Conservation (phyloP, 2,113 vertebrate genomes). For the Petaurus breviceps region DNA sequence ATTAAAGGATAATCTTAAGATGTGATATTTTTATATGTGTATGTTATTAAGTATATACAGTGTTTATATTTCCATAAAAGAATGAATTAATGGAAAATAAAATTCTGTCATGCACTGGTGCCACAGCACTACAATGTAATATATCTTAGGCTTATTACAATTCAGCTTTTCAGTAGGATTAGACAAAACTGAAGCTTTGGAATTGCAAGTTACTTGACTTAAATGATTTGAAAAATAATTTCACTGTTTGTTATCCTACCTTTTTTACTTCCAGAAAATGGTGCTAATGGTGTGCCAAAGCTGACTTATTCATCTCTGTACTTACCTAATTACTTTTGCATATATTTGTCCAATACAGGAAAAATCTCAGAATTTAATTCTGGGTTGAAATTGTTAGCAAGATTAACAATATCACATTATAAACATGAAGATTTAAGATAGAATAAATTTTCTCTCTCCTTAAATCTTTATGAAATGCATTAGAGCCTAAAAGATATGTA, state of each 20-base stretch:
- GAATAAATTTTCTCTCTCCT: not conserved
- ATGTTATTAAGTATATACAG: conserved; percentile 77
- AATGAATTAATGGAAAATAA: conserved; percentile 78
- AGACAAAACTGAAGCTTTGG: conserved; percentile 73
- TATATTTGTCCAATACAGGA: conserved; percentile 21
- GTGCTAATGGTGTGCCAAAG: conserved; percentile 66
- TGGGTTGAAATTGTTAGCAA: not conserved
- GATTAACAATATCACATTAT: conserved; percentile 26
- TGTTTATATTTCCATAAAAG: conserved; percentile 78
- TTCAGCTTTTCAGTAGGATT: conserved; percentile 75
- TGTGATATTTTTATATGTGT: conserved; percentile 72
- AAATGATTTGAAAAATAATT: conserved; percentile 75
- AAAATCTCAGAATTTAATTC: conserved; percentile 55
- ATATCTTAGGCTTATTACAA: conserved; percentile 72
- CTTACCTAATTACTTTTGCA: conserved; percentile 61
- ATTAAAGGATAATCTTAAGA: conserved; percentile 77
- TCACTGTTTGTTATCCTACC: conserved; percentile 62
- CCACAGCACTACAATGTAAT: conserved; percentile 61
- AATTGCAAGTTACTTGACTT: conserved; percentile 71
- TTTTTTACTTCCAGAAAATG: conserved; percentile 53
- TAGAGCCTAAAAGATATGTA: conserved; percentile 5
- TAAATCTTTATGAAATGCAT: conserved; percentile 9
- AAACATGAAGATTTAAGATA: conserved; percentile 42
- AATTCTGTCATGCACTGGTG: conserved; percentile 65
- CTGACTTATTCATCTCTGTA: conserved; percentile 17